These are phyloP conservation scores for Cloeon dipterum DNA, from an alignment of 2,888 invertebrate species.

Conservation along the genomic window DNA sequence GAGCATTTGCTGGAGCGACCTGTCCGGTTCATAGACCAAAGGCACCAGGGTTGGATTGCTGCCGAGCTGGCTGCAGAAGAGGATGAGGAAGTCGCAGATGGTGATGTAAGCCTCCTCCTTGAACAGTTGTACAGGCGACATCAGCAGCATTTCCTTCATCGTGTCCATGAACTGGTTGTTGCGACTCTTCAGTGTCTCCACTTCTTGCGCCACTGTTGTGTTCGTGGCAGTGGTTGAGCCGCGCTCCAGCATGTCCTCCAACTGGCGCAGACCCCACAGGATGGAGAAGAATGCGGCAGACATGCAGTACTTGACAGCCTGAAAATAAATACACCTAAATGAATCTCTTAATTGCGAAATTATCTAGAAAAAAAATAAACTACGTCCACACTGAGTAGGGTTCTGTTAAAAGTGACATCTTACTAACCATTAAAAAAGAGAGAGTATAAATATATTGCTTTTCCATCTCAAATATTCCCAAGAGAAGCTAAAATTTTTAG, in stretches of 20 bases:
- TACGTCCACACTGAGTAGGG: no score
- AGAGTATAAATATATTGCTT: neutral
- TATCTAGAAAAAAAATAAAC: no score
- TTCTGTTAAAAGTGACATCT: no score
- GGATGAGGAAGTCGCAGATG: constrained; percentile 84
- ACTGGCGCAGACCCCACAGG: constrained; percentile 67
- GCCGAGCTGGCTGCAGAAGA: constrained; percentile 68
- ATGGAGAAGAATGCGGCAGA: constrained; percentile 60
- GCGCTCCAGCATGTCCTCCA: constrained; percentile 47
- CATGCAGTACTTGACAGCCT: constrained; percentile 55
- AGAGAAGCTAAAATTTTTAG: neutral
- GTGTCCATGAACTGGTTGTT: constrained; percentile 52
- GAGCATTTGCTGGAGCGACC: constrained; percentile 52
- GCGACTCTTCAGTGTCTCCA: constrained; percentile 36
- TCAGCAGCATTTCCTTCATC: constrained; percentile 42
- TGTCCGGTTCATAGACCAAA: constrained; percentile 61
- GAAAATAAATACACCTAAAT: neutral
- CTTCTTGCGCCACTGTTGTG: constrained; percentile 24
- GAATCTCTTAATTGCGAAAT: no score
- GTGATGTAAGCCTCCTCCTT: constrained; percentile 78
- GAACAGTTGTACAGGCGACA: constrained; percentile 38
- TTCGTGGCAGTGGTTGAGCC: constrained; percentile 20
- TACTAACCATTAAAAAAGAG: no score
- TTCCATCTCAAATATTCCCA: neutral
- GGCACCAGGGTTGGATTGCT: constrained; percentile 17